phyloP scores from a whole-genome alignment of 1,140 invertebrate genomes.

The Drosophila arizonae region DNA sequence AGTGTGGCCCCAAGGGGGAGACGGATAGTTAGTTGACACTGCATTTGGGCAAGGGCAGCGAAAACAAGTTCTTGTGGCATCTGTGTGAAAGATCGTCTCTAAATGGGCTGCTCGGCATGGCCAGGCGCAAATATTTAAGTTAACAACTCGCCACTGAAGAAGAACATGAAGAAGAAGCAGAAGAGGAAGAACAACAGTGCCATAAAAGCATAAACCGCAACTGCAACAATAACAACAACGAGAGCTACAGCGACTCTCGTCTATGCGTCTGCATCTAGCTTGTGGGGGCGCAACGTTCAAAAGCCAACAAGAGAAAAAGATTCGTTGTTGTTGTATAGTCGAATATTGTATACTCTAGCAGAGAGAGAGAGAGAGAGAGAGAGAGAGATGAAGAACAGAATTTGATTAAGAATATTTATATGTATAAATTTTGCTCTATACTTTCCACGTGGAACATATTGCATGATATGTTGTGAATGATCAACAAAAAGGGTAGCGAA shows the following conservation, averaged over 20 bases:
- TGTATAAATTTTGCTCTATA: background rate
- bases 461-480: background rate
- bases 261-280: slow-evolving; percentile 10
- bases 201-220: slow-evolving; percentile 71
- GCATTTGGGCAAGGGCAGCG: slow-evolving; percentile 61
- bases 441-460: background rate
- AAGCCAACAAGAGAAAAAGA: slow-evolving; percentile 35
- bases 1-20: background rate
- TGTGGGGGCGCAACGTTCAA: slow-evolving; percentile 39
- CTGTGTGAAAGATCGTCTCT: slow-evolving; percentile 41
- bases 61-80: slow-evolving; percentile 60
- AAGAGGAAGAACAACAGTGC: slow-evolving; percentile 21
- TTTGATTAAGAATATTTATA: background rate
- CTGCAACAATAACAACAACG: background rate
- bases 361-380: too few species aligned
- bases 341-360: background rate
- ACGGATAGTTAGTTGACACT: slow-evolving; percentile 46
- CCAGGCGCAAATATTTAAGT: slow-evolving; percentile 73
- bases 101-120: slow-evolving; percentile 40
- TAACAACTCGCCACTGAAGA: slow-evolving; percentile 69
- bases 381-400: background rate
- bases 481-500: slow-evolving; percentile 46
- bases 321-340: background rate
- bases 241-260: background rate
- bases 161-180: slow-evolving; percentile 6